A percentile compares a stretch with the other conserved stretches of the same genome.
phyloP scores from a whole-genome alignment of 2,888 invertebrate species.

The Ochlodes sylvanus region DNA sequence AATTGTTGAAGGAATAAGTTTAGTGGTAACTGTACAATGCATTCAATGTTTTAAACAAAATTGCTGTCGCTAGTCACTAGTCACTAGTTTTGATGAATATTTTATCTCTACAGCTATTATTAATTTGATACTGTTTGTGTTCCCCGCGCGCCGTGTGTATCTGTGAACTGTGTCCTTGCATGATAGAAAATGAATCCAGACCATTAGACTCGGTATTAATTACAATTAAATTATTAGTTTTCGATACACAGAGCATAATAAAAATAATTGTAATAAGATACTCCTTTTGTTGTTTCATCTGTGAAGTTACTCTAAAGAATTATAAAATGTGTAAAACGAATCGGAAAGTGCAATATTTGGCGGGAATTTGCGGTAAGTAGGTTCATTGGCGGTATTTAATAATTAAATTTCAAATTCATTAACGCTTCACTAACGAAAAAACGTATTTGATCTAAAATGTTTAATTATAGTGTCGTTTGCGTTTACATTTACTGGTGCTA shows the following conservation, averaged over 20 bases:
- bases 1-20: neutral
- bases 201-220: no score
- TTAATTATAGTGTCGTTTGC: conserved; percentile 68
- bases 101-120: no score
- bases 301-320: no score
- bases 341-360: conserved; percentile 74
- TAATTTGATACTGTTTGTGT: no score
- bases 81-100: no score
- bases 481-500: conserved; percentile 77
- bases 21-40: neutral
- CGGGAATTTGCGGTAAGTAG: conserved; percentile 74
- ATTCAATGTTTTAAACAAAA: no score
- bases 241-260: neutral
- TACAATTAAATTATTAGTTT: no score
- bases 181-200: no score
- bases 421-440: neutral
- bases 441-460: neutral
- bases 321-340: conserved; percentile 41
- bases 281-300: no score
- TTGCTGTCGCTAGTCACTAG: no score
- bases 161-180: no score
- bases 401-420: conserved; percentile 37
- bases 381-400: conserved; percentile 49
- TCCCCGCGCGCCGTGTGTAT: no score
- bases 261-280: neutral